Conservation (phyloP, 2,113 vertebrate genomes). For the Poeciliopsis occidentalis region DNA sequence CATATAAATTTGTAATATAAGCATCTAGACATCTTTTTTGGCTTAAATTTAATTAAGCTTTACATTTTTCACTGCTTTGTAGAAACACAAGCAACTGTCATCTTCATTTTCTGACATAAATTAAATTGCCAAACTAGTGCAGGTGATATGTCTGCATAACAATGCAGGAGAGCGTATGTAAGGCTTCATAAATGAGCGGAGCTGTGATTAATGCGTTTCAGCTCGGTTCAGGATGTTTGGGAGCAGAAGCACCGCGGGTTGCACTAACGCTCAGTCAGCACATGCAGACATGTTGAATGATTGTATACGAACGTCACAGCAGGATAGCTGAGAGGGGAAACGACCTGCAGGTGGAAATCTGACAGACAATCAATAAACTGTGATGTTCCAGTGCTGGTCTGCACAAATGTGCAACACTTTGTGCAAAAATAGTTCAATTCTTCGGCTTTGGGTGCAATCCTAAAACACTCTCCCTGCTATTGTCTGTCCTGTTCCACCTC, state of each 20-base stretch:
- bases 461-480: slow-evolving; percentile 20
- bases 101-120: slow-evolving; percentile 63
- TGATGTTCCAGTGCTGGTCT: slow-evolving; percentile 43
- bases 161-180: slow-evolving; percentile 61
- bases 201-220: slow-evolving; percentile 73
- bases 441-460: slow-evolving; percentile 17
- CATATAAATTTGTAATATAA: background rate
- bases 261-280: slow-evolving; percentile 60
- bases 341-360: slow-evolving; percentile 40
- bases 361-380: slow-evolving; percentile 55
- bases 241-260: slow-evolving; percentile 47
- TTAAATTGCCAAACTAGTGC: slow-evolving; percentile 52
- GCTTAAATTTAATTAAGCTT: slow-evolving; percentile 64
- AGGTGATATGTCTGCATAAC: slow-evolving; percentile 49
- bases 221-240: slow-evolving; percentile 40
- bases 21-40: slow-evolving; percentile 39
- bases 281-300: slow-evolving; percentile 17
- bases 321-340: slow-evolving; percentile 39
- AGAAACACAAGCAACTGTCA: slow-evolving; percentile 52
- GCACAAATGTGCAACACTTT: slow-evolving; percentile 44
- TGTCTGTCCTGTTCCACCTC: slow-evolving; percentile 1
- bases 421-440: slow-evolving; percentile 33
- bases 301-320: slow-evolving; percentile 27
- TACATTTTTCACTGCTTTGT: slow-evolving; percentile 37
- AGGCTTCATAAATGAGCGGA: slow-evolving; percentile 68